phyloP scores from a whole-genome alignment of 1,140 invertebrate species.

The Fopius arisanus region DNA sequence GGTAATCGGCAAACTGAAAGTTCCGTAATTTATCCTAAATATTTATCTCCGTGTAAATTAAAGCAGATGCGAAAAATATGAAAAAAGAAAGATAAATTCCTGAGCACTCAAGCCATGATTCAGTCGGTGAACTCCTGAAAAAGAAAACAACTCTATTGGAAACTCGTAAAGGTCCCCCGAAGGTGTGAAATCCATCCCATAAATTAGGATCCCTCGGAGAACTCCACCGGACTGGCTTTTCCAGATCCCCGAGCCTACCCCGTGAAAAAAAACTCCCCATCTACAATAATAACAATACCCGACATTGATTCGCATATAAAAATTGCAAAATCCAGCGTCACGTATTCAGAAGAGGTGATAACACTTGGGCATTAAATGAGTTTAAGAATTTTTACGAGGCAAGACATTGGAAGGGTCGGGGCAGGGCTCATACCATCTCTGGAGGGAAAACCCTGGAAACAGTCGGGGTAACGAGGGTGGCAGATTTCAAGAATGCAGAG shows the following conservation, averaged over 20 bases:
- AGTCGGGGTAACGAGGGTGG: constrained; percentile 54
- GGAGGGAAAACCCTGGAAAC: not conserved
- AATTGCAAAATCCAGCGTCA: constrained; percentile 35
- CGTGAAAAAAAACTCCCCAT: not conserved
- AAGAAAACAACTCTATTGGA: constrained; percentile 59
- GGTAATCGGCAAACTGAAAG: too few species aligned
- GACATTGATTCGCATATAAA: not conserved
- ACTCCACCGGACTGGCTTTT: constrained; percentile 48
- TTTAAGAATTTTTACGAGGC: constrained; percentile 51
- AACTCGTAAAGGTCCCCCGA: constrained; percentile 60
- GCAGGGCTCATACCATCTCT: not conserved
- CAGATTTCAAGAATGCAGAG: constrained; percentile 62
- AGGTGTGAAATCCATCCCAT: constrained; percentile 58
- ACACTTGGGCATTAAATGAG: constrained; percentile 49
- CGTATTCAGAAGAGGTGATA: constrained; percentile 34
- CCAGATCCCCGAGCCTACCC: constrained; percentile 27
- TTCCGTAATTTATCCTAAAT: too few species aligned
- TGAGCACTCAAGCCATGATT: too few species aligned
- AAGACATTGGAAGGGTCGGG: constrained; percentile 25
- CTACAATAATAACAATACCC: not conserved
- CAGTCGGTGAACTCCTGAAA: too few species aligned
- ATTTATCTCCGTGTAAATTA: not conserved
- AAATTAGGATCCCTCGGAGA: constrained; percentile 65
- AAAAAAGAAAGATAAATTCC: constrained; percentile 22
- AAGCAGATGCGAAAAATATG: not conserved